Percentiles rank a stretch among this genome's conserved stretches.
Conservation (phyloP, 2,113 vertebrate genomes). For the Equus quagga region DNA sequence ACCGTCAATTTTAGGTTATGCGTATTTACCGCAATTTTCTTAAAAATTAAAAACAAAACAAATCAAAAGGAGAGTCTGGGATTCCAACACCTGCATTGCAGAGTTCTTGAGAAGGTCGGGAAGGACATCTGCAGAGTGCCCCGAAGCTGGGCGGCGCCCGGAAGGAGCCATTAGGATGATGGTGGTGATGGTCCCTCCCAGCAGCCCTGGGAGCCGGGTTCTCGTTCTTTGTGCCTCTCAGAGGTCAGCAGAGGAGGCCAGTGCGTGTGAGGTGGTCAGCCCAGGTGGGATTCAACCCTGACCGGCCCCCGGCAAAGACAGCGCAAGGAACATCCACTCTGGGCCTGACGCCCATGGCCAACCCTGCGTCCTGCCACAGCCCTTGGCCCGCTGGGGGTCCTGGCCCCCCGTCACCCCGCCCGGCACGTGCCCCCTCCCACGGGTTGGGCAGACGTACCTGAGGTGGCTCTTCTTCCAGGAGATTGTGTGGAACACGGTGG, state of each 20-base stretch:
- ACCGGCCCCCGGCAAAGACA: accelerated
- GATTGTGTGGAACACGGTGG: constrained; percentile 96
- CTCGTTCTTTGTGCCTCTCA: accelerated
- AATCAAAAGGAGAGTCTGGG: background rate
- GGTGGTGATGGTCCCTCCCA: accelerated
- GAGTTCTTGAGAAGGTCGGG: background rate
- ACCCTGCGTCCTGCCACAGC: accelerated
- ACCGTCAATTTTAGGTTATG: background rate
- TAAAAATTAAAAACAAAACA: background rate
- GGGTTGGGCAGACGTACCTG: constrained; percentile 84
- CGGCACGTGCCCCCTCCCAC: accelerated
- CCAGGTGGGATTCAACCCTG: background rate
- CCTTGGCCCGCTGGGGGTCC: accelerated
- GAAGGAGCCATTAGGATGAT: accelerated
- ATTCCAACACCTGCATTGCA: background rate
- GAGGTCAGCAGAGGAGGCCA: background rate
- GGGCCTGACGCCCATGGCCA: background rate
- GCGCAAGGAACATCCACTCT: accelerated
- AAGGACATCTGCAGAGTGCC: accelerated
- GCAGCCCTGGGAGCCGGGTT: accelerated
- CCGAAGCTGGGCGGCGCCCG: background rate
- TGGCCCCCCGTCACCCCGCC: accelerated
- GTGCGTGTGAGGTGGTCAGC: background rate
- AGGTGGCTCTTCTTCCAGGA: constrained; percentile 98
- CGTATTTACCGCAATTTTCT: background rate